These are phyloP conservation scores for Enteromius viviparus DNA, from an alignment of 2,797 vertebrate species.

Conservation along the genomic window DNA sequence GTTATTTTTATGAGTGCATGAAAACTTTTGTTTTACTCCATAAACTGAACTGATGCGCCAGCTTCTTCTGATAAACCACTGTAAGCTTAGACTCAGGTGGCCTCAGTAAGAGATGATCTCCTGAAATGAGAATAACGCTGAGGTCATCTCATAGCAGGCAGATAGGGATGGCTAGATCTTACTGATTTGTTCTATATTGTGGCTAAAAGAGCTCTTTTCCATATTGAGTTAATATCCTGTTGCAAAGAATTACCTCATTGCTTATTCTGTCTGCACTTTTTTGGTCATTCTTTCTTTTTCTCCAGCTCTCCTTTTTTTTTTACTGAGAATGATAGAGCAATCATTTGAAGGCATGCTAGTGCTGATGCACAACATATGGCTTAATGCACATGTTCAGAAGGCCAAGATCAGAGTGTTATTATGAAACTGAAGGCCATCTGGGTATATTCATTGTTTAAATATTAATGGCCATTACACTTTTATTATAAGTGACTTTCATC, in stretches of 20 bases:
- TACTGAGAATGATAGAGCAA: constrained; percentile 34
- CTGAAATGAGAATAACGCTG: constrained; percentile 17
- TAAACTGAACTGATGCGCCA: not conserved
- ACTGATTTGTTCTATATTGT: constrained; percentile 20
- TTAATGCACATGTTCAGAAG: constrained; percentile 32
- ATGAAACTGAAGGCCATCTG: not conserved
- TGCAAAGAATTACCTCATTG: constrained; percentile 58
- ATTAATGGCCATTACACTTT: not conserved
- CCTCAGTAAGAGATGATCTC: constrained; percentile 19
- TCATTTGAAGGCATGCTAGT: constrained; percentile 42
- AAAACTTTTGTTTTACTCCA: not conserved
- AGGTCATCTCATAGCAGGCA: constrained; percentile 2
- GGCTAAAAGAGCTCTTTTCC: constrained; percentile 41
- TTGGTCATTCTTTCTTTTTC: not conserved
- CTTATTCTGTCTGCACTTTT: constrained; percentile 49
- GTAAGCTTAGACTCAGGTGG: not conserved
- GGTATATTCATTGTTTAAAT: not conserved
- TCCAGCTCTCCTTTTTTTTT: constrained; percentile 19
- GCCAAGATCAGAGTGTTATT: constrained; percentile 14
- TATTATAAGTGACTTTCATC: not conserved
- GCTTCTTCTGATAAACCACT: not conserved
- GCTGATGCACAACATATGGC: constrained; percentile 57
- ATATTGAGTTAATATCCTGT: constrained; percentile 58
- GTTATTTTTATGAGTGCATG: not conserved
- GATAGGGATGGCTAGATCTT: constrained; percentile 23